Evolutionary conservation across 2,113 vertebrate genomes (phyloP).

Genomic region (Paralichthys olivaceus): DNA sequence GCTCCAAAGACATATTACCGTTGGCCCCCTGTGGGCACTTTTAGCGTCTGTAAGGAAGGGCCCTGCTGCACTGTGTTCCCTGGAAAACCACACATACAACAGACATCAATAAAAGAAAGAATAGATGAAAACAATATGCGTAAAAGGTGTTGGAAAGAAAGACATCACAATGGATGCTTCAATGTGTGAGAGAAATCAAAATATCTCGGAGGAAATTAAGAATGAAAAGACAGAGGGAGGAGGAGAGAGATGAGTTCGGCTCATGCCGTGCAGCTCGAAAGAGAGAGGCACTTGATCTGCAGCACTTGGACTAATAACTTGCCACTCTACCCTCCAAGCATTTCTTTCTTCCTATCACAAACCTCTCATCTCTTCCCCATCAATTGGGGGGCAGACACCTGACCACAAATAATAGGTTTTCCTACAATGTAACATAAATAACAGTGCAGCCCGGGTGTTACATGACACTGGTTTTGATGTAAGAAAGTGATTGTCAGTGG

Average conservation of each 20-base stretch:
- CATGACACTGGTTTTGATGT: constrained; percentile 30
- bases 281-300: constrained; percentile 49
- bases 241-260: constrained; percentile 11
- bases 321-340: constrained; percentile 28
- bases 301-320: constrained; percentile 53
- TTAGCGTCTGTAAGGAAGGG: constrained; percentile 51
- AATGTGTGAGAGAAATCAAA: constrained; percentile 16
- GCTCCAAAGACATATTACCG: constrained; percentile 68
- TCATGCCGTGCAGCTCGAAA: constrained; percentile 8
- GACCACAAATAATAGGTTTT: constrained; percentile 19
- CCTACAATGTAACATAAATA: constrained; percentile 26
- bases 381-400: constrained; percentile 11
- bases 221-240: neutral
- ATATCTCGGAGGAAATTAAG: constrained; percentile 10
- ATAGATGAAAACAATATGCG: constrained; percentile 7
- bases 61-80: constrained; percentile 45
- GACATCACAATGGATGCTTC: constrained; percentile 16
- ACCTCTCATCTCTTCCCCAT: constrained; percentile 24
- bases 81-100: constrained; percentile 37
- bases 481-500: constrained; percentile 24
- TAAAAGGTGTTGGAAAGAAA: constrained; percentile 23
- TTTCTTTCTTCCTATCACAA: constrained; percentile 22
- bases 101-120: constrained; percentile 26
- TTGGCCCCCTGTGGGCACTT: constrained; percentile 58
- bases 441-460: neutral